phyloP scores from a whole-genome alignment of 2,888 invertebrate species.

The Tenthredo distinguenda region DNA sequence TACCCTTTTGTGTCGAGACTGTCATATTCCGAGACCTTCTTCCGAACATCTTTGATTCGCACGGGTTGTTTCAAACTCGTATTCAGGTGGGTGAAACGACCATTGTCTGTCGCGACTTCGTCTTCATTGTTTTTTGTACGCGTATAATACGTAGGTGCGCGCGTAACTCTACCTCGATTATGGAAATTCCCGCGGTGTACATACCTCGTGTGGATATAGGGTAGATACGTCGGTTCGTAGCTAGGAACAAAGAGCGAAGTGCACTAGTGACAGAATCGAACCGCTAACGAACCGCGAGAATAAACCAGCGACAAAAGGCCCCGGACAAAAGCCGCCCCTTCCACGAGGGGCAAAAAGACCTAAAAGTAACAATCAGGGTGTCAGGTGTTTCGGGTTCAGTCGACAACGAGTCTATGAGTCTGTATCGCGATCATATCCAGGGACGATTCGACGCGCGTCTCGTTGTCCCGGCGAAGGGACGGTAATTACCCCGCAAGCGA shows the following conservation, averaged over 20 bases:
- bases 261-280: conserved; percentile 50
- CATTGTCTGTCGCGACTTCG: not conserved
- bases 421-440: too few species aligned
- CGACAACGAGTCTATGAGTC: not conserved
- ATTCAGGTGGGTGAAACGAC: not conserved
- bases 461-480: not conserved
- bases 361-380: conserved; percentile 21
- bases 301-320: conserved; percentile 39
- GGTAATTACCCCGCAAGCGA: not conserved
- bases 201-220: not conserved
- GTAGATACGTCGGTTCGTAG: not conserved
- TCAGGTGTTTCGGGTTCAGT: conserved; percentile 27
- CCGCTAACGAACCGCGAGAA: conserved; percentile 51
- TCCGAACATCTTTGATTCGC: not conserved
- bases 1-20: not conserved
- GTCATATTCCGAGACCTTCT: not conserved
- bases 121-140: not conserved
- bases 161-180: not conserved
- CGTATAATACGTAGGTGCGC: not conserved
- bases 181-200: not conserved
- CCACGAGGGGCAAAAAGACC: not conserved
- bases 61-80: not conserved
- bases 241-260: conserved; percentile 14
- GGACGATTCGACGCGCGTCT: not conserved
- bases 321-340: conserved; percentile 18